Base-by-base conservation (phyloP, 1,140 invertebrate species). In the Gryon sp. region DNA sequence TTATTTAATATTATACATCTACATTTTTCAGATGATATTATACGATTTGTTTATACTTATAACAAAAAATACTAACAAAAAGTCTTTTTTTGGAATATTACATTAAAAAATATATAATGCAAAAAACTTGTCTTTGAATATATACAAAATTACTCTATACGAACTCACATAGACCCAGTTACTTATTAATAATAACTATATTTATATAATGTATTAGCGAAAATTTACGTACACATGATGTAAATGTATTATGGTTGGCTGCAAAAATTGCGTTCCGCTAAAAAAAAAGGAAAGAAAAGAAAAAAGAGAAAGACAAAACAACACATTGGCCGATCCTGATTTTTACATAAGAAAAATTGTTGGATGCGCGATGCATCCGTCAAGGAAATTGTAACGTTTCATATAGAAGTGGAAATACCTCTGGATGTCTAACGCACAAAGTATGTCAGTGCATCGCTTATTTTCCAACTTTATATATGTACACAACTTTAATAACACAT, bases 331-430 rank as follows among this genome's bases (percentile, higher is more conserved):
- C n/a, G 66, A 72, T 48, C 34, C 8, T 8, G n/a, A 55, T 18
- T 76, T 76, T 76, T 76, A 76, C 62, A 69, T 76, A 76, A 76
- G 72, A 63, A 68, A 40, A 28, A 28, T 7, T n/a, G n/a, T 9
- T n/a, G 34, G 55, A 63, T n/a, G n/a, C n/a, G n/a, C n/a, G 48
- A 68, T 60, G 63, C 63, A 7, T 52, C 50, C 63, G 41, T 76
- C 52, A 45, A 65, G 62, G 65, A 69, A 76, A 76, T 69, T 69
- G 73, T 69, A 76, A 65, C 38, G 60, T 52, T 60, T 74, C 53
- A 62, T 60, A 36, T n/a, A n/a, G n/a, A n/a, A 59, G 65, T 40
- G 73, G 73, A 76, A 28, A 65, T 76, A 59, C 41, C 59, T 36
- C 36, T 6, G 50, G 57, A 24, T n/a, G n/a, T n/a, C n/a, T n/a